Evolutionary conservation across 2,888 invertebrate species (phyloP).

Genomic region (Lepidochitona cinerea): DNA sequence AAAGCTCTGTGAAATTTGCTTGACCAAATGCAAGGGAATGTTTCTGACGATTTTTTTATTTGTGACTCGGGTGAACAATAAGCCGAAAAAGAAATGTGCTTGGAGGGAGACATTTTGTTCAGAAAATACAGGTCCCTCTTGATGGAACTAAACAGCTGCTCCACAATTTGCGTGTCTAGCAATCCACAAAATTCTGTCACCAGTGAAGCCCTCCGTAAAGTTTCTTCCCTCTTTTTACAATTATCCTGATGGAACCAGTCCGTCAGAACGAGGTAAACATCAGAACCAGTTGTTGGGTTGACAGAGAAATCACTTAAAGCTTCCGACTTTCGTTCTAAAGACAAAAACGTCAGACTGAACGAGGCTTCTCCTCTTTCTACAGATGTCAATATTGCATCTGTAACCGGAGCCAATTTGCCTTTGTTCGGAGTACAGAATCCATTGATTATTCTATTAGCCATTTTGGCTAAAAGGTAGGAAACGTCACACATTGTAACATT

Average conservation of each 20-base stretch:
- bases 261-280: conserved; percentile 9
- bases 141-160: conserved; percentile 18
- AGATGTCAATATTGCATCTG: background rate
- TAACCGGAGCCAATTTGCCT: conserved; percentile 13
- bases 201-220: conserved; percentile 12
- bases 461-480: conserved; percentile 14
- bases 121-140: conserved; percentile 17
- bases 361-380: background rate
- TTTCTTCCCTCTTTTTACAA: conserved; percentile 15
- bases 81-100: conserved; percentile 6
- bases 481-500: conserved; percentile 17
- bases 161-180: conserved; percentile 17
- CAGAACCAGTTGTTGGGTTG: conserved; percentile 15
- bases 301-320: background rate
- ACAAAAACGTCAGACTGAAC: background rate
- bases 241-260: conserved; percentile 28
- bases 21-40: too few species aligned
- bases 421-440: conserved; percentile 17
- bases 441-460: conserved; percentile 9
- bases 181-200: conserved; percentile 14
- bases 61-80: background rate
- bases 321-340: too few species aligned
- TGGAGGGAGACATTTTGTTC: conserved; percentile 16
- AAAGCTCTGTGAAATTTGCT: too few species aligned
- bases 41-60: too few species aligned